These are phyloP conservation scores for Apoderus coryli DNA, from an alignment of 2,888 invertebrate species.

Conservation along the genomic window DNA sequence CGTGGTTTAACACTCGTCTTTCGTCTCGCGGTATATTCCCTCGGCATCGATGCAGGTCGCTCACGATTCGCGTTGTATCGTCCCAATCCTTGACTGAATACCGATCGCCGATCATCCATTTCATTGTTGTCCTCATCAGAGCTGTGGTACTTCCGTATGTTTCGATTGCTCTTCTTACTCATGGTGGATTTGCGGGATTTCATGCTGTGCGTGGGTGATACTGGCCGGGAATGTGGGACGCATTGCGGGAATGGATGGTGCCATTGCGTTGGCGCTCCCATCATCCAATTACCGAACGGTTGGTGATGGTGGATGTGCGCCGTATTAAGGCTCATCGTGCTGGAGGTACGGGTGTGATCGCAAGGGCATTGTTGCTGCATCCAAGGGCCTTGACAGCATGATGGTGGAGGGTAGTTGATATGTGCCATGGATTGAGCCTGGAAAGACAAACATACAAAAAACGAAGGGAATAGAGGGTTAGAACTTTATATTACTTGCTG, in stretches of 20 bases:
- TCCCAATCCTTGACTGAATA: conserved; percentile 26
- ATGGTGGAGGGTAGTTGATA: conserved; percentile 43
- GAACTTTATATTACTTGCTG: conserved; percentile 48
- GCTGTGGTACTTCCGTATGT: no score
- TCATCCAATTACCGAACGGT: conserved; percentile 31
- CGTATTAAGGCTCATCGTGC: conserved; percentile 41
- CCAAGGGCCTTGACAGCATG: conserved; percentile 32
- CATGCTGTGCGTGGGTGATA: conserved; percentile 52
- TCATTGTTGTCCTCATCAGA: conserved; percentile 32
- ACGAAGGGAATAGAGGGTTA: no score
- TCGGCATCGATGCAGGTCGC: conserved; percentile 24
- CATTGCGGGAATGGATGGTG: conserved; percentile 40
- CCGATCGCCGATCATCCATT: conserved; percentile 24
- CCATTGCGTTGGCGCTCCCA: conserved; percentile 33
- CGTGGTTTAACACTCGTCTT: conserved; percentile 21
- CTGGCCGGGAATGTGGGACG: conserved; percentile 47
- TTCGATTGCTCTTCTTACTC: conserved; percentile 38
- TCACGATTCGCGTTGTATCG: conserved; percentile 22
- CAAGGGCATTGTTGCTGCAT: conserved; percentile 26
- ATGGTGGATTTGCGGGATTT: conserved; percentile 55
- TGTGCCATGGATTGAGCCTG: conserved; percentile 61
- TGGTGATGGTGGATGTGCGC: conserved; percentile 27
- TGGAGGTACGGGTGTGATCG: conserved; percentile 37
- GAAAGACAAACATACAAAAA: conserved; percentile 19
- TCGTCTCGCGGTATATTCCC: conserved; percentile 23